These are phyloP conservation scores for Epizoanthus illoricatus DNA, from an alignment of 92 coral and sea anemone genomes.

Conservation along the genomic window DNA sequence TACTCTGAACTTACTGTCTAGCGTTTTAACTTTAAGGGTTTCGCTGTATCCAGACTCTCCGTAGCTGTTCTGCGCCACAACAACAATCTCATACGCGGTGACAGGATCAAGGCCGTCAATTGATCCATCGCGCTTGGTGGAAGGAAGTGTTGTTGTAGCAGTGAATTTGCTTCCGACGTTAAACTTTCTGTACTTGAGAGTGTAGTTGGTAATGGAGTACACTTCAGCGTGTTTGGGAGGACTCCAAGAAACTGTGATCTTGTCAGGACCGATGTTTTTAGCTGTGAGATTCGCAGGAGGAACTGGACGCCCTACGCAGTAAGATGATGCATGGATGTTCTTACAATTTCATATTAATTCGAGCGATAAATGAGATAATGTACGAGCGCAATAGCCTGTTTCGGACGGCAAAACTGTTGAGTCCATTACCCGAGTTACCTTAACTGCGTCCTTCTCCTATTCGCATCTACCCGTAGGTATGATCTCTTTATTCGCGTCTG, in stretches of 20 bases:
- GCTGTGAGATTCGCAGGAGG: conserved; percentile 28
- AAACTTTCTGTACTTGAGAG: not conserved
- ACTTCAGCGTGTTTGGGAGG: conserved; percentile 35
- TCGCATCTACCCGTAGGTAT: no score
- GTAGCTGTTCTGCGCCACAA: not conserved
- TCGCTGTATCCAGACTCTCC: not conserved
- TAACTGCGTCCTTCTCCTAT: no score
- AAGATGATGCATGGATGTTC: no score
- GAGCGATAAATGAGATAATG: no score
- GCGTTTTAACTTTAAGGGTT: not conserved
- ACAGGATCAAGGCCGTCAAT: not conserved
- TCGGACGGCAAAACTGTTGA: no score
- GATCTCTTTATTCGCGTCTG: no score
- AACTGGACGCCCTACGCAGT: not conserved
- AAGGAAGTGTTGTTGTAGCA: not conserved
- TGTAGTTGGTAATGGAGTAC: conserved; percentile 9
- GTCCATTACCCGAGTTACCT: no score
- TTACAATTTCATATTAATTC: no score
- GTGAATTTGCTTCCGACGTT: not conserved
- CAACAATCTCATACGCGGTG: not conserved
- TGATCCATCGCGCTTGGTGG: not conserved
- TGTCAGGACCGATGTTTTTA: not conserved
- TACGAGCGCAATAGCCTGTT: no score
- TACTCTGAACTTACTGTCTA: not conserved
- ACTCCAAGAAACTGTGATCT: conserved; percentile 32